phyloP scores from a whole-genome alignment of 1,140 invertebrate genomes.

The Phymastichus coffea region DNA sequence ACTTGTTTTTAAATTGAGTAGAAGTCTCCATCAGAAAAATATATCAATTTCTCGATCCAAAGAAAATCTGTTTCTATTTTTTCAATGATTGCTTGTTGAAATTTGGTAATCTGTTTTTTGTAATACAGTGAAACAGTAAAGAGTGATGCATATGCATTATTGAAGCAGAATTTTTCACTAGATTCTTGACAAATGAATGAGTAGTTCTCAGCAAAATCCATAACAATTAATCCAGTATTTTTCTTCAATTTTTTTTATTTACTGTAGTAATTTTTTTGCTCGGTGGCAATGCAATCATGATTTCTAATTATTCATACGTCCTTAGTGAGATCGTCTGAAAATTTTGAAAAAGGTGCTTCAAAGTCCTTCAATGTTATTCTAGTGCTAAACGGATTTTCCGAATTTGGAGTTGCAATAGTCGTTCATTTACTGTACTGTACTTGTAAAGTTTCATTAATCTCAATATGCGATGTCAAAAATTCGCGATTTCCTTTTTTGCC shows the following conservation, averaged over 20 bases:
- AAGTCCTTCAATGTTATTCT: background rate
- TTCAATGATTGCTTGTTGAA: background rate
- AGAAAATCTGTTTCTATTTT: background rate
- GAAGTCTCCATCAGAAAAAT: no score
- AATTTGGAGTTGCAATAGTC: background rate
- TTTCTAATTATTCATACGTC: background rate
- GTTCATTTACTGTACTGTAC: background rate
- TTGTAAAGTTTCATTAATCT: background rate
- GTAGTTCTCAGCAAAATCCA: background rate
- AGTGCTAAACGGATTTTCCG: background rate
- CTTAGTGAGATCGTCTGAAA: background rate
- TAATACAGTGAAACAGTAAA: no score
- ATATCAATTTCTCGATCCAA: background rate
- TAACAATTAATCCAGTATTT: background rate
- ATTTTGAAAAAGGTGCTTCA: background rate
- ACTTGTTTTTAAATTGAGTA: background rate
- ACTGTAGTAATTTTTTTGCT: background rate
- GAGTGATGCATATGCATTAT: no score
- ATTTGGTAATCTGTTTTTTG: no score
- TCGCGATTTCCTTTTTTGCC: background rate
- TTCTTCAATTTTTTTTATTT: no score
- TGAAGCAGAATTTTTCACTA: no score
- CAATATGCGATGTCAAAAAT: background rate
- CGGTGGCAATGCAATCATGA: background rate
- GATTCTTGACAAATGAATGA: background rate